Evolutionary conservation across 2,888 invertebrate species (phyloP), one percentile per base, ranked within the genome.

Genomic region (Muscina levida): DNA sequence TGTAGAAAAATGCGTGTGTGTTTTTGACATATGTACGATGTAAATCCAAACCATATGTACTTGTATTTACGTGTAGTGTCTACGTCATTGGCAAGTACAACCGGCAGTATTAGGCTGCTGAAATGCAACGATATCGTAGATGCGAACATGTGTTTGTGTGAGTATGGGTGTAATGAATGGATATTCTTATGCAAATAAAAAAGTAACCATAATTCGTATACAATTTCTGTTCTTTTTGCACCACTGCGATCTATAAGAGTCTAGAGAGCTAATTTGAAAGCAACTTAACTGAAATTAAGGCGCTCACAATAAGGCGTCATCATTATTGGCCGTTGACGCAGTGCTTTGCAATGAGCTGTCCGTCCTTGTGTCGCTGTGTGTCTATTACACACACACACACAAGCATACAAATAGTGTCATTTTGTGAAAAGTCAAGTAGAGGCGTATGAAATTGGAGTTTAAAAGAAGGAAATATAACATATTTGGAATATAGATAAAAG

Each of bases 251-350:
- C 8, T 31, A n/a, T 8, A 31, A 3, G 31, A 31, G 31, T 31
- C 31, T 31, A 31, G 31, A 31, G 31, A 31, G 31, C 31, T 31
- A 31, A 31, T 31, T 31, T 31, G 31, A 46, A 57, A 57, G 26
- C 19, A 53, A 56, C n/a, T 56, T 56, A 56, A 51, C 51, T 51
- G 22, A 59, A 59, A 37, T 59, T 39, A 59, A 57, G 31, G 57
- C 57, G 57, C 44, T 2, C 15, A 57, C 15, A 57, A 19, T 19
- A 51, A 53, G 53, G 53, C 53, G 59, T 37, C 59, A 59, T 59
- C 53, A 53, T 22, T 31, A 39, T 57, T 37, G 15, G 57, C 37
- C 6, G 26, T 48, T n/a, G 48, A 48, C 48, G 44, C 15, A 6
- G 6, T 48, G 39, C n/a, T n/a, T n/a, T 15, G 10, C 53, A 53